These are phyloP conservation scores for Caranx ignobilis DNA, from an alignment of 2,113 vertebrate species.

Conservation along the genomic window DNA sequence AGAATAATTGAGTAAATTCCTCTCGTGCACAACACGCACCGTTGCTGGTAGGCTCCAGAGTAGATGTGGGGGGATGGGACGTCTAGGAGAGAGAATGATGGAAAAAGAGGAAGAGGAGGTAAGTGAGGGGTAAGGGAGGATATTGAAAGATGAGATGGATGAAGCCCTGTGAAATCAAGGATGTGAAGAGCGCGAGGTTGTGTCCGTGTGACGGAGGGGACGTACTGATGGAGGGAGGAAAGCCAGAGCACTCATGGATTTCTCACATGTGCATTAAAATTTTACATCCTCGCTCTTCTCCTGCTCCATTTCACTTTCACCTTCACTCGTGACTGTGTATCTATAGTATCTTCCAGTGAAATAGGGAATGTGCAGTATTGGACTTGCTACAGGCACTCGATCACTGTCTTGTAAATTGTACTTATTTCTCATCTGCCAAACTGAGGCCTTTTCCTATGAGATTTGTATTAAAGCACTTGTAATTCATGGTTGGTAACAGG, in stretches of 20 bases:
- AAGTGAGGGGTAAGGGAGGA: constrained; percentile 15
- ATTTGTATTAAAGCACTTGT: neutral
- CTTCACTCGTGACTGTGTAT: constrained; percentile 18
- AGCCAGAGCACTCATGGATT: constrained; percentile 43
- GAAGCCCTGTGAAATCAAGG: constrained; percentile 5
- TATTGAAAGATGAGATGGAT: constrained; percentile 39
- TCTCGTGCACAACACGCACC: constrained; percentile 33
- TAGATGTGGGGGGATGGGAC: constrained; percentile 23
- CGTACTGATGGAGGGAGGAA: constrained; percentile 16
- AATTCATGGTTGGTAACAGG: neutral
- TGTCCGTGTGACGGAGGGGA: constrained; percentile 32
- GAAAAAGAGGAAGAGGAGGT: constrained; percentile 27
- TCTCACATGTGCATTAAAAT: constrained; percentile 55
- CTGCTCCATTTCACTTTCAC: constrained; percentile 32
- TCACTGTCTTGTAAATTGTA: neutral
- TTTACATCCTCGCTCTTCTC: constrained; percentile 43
- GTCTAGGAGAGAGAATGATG: constrained; percentile 19
- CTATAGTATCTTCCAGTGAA: neutral
- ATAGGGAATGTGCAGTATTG: neutral
- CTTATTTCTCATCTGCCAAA: neutral
- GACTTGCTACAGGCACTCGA: neutral
- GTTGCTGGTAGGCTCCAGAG: constrained; percentile 6
- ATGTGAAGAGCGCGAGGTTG: constrained; percentile 35
- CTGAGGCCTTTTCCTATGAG: neutral
- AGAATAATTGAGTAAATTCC: constrained; percentile 66